Conservation (phyloP, 2,797 vertebrate genomes). For the Anguilla marmorata region DNA sequence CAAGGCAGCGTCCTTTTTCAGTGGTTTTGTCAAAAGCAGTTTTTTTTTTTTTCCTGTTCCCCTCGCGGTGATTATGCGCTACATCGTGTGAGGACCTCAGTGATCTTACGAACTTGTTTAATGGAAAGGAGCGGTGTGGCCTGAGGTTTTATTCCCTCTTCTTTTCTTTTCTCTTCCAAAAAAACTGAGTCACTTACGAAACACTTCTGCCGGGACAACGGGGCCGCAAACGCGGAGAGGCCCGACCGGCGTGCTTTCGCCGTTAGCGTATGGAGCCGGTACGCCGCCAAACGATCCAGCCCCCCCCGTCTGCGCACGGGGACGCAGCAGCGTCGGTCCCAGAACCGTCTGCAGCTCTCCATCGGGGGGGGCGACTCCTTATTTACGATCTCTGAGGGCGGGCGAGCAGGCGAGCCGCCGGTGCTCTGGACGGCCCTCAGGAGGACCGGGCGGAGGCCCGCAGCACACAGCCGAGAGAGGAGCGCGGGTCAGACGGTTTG, state of each 20-base stretch:
- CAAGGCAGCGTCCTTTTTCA: conserved; percentile 87
- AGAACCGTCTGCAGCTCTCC: conserved; percentile 66
- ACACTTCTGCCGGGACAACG: conserved; percentile 60
- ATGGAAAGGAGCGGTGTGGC: conserved; percentile 65
- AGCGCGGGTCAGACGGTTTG: background rate
- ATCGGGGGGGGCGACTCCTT: conserved; percentile 60
- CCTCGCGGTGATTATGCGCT: conserved; percentile 82
- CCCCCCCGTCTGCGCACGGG: conserved; percentile 42
- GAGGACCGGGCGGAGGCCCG: conserved; percentile 26
- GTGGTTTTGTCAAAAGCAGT: conserved; percentile 84
- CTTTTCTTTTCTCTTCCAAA: conserved; percentile 40
- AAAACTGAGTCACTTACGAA: conserved; percentile 72
- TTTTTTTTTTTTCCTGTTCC: conserved; percentile 69
- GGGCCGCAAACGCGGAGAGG: conserved; percentile 65
- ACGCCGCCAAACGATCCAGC: conserved; percentile 64
- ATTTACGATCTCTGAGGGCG: conserved; percentile 68
- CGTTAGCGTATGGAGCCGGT: conserved; percentile 63
- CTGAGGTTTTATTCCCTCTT: conserved; percentile 59
- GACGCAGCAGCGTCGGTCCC: conserved; percentile 50
- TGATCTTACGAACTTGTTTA: conserved; percentile 75
- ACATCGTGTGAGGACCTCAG: conserved; percentile 76
- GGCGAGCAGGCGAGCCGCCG: conserved; percentile 64
- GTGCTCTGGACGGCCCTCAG: conserved; percentile 54
- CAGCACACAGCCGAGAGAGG: background rate
- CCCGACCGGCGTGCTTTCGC: conserved; percentile 71